Evolutionary conservation across 2,797 vertebrate genomes (phyloP), one percentile per base, ranked within the genome.

Genomic region (Sphaeramia orbicularis): DNA sequence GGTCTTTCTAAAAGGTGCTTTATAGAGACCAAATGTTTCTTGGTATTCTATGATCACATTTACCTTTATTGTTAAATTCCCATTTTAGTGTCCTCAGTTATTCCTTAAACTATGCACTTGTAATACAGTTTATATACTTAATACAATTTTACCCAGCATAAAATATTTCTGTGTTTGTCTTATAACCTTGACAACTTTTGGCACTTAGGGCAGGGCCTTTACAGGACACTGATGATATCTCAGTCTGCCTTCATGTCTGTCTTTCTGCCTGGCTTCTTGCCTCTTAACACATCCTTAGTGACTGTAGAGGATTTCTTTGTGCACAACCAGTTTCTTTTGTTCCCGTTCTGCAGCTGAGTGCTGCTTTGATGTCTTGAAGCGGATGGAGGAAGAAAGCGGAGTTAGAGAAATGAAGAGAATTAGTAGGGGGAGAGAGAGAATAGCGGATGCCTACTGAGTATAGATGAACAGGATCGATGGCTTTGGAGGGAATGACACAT

Each of bases 341-440:
- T 85, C 76, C 65, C 45, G 0, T 49, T 68, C 57, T 76, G 82
- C 66, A 52, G 80, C 71, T 19, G 66, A 85, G 60, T 6, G 6
- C 66, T 42, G 76, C 88, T 89, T 90, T 91, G 89, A 90, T 91
- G 78, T 90, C 45, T 67, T 50, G 50, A 78, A 67, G 65, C 60
- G 52, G 58, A 65, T 51, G 71, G 62, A 43, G 37, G 55, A 77
- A 70, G 49, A 74, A 65, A 79, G 66, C 49, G 42, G 40, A 62
- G 69, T 79, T 74, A 38, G 59, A 59, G 75, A 80, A 74, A 76
- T 6, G 42, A 44, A 8, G 47, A 74, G 79, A 80, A 87, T 86
- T 82, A 83, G 81, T 57, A 24, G 53, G 15, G 53, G 74, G 70
- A 79, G 36, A 9, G 47, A 54, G 70, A 80, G 79, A 83, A 77